These are phyloP conservation scores for Ctenopoma kingsleyae DNA, from an alignment of 2,797 vertebrate genomes.

Conservation along the genomic window DNA sequence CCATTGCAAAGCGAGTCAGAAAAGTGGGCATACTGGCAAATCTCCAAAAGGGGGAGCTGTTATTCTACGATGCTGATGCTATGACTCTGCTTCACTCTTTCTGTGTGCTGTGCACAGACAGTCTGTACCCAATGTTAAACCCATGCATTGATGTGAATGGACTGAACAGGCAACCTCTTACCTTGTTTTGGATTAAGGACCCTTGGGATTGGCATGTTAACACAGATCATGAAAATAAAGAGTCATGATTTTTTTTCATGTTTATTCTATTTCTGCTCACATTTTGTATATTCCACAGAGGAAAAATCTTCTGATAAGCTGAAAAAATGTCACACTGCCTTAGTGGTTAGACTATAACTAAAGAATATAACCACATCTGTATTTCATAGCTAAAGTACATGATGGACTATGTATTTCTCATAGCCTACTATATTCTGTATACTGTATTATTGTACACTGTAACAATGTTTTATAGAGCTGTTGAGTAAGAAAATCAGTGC, in stretches of 20 bases:
- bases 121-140: constrained; percentile 81
- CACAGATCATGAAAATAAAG: constrained; percentile 6
- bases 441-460: neutral
- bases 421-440: no score
- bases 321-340: neutral
- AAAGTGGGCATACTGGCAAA: constrained; percentile 80
- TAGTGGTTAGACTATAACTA: neutral
- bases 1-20: constrained; percentile 65
- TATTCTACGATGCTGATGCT: constrained; percentile 80
- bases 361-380: neutral
- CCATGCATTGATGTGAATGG: constrained; percentile 82
- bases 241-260: constrained; percentile 13
- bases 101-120: constrained; percentile 64
- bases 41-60: constrained; percentile 79
- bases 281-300: constrained; percentile 4
- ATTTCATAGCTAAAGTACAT: no score
- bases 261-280: neutral
- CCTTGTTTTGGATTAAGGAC: constrained; percentile 76
- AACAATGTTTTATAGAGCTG: neutral
- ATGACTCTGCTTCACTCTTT: constrained; percentile 78
- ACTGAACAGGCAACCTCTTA: constrained; percentile 79
- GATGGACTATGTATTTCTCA: neutral
- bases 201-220: constrained; percentile 55
- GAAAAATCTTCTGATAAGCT: neutral
- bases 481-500: no score